Percentiles rank a stretch among this genome's conserved stretches.
Evolutionary conservation across 2,888 invertebrate genomes (phyloP).

Genomic region (Hermodice carunculata): DNA sequence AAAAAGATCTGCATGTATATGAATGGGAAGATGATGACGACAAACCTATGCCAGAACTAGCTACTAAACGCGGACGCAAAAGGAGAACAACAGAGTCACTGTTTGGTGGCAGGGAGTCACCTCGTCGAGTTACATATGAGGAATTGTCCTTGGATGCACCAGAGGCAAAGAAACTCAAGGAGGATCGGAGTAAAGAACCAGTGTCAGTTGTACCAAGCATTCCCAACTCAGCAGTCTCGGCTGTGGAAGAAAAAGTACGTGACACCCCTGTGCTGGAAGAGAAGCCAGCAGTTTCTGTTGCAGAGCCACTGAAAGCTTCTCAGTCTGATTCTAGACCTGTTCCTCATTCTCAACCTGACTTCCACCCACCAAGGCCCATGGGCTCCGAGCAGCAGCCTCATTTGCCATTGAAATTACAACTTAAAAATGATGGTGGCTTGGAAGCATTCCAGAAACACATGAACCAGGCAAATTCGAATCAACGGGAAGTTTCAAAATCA

Average conservation of each 20-base stretch:
- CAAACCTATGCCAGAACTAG: conserved; percentile 17
- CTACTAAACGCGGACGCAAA: not conserved
- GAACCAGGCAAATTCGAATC: too few relatives aligned
- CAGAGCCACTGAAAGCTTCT: too few relatives aligned
- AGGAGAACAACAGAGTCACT: not conserved
- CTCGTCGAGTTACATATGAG: not conserved
- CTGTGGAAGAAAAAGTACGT: too few relatives aligned
- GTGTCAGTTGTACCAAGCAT: not conserved
- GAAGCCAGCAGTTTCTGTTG: not conserved
- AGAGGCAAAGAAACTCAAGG: not conserved
- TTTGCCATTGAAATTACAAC: too few relatives aligned
- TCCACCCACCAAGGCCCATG: too few relatives aligned
- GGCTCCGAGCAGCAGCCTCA: too few relatives aligned
- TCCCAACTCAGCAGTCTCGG: not conserved
- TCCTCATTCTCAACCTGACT: too few relatives aligned
- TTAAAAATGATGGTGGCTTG: too few relatives aligned
- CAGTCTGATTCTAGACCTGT: too few relatives aligned
- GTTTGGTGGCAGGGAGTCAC: not conserved
- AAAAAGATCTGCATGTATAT: conserved; percentile 36
- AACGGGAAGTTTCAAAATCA: too few relatives aligned
- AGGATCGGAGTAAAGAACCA: conserved; percentile 25
- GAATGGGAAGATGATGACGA: conserved; percentile 40
- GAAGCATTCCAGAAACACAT: too few relatives aligned
- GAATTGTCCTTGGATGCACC: conserved; percentile 3
- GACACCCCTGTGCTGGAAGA: not conserved